phyloP scores from a whole-genome alignment of 2,888 invertebrate species.

The Lasioglossum figueresi region DNA sequence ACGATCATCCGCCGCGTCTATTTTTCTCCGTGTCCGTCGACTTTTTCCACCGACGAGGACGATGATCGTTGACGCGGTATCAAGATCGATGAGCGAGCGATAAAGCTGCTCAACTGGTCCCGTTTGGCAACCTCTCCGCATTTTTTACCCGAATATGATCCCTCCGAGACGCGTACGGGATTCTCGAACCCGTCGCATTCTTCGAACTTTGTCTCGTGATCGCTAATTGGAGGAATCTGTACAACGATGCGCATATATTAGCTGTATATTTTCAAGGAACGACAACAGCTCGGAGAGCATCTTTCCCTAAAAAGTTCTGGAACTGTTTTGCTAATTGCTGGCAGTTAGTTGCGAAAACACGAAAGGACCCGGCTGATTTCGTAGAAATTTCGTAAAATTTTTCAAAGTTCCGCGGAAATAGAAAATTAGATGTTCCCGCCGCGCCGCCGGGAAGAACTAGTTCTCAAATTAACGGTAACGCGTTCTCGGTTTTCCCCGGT shows the following conservation, averaged over 20 bases:
- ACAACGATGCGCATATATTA: not conserved
- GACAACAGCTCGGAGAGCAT: not conserved
- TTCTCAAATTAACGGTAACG: slow-evolving; percentile 37
- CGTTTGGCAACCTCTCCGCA: slow-evolving; percentile 56
- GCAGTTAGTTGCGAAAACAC: not conserved
- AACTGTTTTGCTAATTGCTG: not conserved
- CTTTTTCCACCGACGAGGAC: slow-evolving; percentile 23
- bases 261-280: not conserved
- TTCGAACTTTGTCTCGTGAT: not conserved
- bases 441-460: slow-evolving; percentile 20
- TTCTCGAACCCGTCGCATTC: slow-evolving; percentile 26
- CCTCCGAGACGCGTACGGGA: slow-evolving; percentile 24
- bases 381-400: not conserved
- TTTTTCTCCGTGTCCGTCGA: slow-evolving; percentile 22
- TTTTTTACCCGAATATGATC: slow-evolving; percentile 18
- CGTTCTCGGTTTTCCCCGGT: not conserved
- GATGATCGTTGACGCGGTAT: slow-evolving; percentile 57
- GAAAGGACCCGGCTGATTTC: not conserved
- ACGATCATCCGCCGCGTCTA: slow-evolving; percentile 20
- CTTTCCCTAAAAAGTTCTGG: not conserved
- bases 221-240: not conserved
- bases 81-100: slow-evolving; percentile 60
- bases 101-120: slow-evolving; percentile 65
- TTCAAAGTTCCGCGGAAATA: not conserved
- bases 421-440: slow-evolving; percentile 13